These are phyloP conservation scores for Sandelia bainsii DNA, from an alignment of 2,797 vertebrate species.

Conservation along the genomic window DNA sequence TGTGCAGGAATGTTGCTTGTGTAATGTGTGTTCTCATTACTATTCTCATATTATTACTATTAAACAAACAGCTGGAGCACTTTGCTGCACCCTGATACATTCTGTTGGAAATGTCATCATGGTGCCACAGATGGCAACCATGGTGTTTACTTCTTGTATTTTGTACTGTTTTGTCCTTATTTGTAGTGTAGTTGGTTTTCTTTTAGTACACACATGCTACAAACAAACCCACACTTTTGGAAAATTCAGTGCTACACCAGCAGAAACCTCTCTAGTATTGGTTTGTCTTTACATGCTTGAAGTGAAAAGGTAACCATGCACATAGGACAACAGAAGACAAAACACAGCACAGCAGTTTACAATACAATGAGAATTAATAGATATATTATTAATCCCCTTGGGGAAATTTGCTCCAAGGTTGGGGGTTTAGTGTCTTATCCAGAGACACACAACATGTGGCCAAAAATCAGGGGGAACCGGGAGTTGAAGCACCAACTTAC, in stretches of 20 bases:
- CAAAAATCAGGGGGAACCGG: too few species aligned
- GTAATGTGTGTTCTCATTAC: slow-evolving; percentile 43
- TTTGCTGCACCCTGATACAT: slow-evolving; percentile 15
- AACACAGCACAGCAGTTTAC: background rate
- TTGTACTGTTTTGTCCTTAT: too few species aligned
- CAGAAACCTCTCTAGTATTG: slow-evolving; percentile 14
- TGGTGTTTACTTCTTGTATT: too few species aligned
- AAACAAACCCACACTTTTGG: slow-evolving; percentile 18
- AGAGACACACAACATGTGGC: too few species aligned
- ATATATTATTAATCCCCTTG: too few species aligned
- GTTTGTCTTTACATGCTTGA: slow-evolving; percentile 1
- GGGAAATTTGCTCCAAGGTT: too few species aligned
- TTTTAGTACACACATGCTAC: too few species aligned
- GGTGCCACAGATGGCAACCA: too few species aligned
- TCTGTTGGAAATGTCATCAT: background rate
- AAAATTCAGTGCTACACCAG: slow-evolving; percentile 44
- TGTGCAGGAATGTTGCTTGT: slow-evolving; percentile 13
- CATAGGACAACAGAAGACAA: background rate
- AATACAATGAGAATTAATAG: background rate
- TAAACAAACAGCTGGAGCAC: slow-evolving; percentile 9
- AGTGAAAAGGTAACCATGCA: background rate
- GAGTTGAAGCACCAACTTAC: too few species aligned
- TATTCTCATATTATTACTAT: too few species aligned
- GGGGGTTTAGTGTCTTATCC: too few species aligned
- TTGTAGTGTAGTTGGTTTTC: too few species aligned